Conservation (phyloP, 2,113 vertebrate genomes). For the Saimiri boliviensis region DNA sequence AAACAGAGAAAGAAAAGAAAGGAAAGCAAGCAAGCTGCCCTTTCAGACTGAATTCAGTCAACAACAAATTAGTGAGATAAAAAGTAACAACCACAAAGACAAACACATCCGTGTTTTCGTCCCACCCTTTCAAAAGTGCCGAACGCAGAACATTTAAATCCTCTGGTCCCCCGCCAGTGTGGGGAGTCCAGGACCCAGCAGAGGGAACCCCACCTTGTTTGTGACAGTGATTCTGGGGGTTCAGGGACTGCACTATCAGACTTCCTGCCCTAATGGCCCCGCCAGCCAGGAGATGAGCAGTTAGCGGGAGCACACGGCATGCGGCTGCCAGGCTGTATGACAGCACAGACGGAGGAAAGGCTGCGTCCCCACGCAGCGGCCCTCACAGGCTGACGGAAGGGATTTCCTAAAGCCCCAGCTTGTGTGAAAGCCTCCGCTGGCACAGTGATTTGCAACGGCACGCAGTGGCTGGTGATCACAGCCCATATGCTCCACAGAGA, state of each 20-base stretch:
- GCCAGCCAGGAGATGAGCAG: conserved; percentile 26
- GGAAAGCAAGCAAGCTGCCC: background rate
- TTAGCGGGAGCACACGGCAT: conserved; percentile 52
- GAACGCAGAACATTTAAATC: background rate
- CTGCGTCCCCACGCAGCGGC: conserved; percentile 63
- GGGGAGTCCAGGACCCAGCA: background rate
- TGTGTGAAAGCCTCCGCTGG: conserved; percentile 80
- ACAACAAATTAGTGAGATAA: background rate
- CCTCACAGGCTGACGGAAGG: conserved; percentile 72
- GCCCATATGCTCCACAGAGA: background rate
- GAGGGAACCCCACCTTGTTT: background rate
- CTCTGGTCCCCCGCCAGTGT: background rate
- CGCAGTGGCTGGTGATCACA: conserved; percentile 37
- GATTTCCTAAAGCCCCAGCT: conserved; percentile 80
- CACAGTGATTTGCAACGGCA: conserved; percentile 70
- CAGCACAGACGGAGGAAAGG: conserved; percentile 18
- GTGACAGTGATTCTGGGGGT: background rate
- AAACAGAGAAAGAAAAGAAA: too few species aligned
- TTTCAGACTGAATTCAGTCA: background rate
- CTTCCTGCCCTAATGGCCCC: conserved; percentile 18
- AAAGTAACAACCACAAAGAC: background rate
- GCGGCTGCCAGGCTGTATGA: conserved; percentile 63
- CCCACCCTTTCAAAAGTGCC: background rate
- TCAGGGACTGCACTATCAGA: background rate
- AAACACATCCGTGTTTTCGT: background rate